These are phyloP conservation scores for Saturnia pavonia DNA, from an alignment of 2,888 invertebrate species.

Conservation along the genomic window DNA sequence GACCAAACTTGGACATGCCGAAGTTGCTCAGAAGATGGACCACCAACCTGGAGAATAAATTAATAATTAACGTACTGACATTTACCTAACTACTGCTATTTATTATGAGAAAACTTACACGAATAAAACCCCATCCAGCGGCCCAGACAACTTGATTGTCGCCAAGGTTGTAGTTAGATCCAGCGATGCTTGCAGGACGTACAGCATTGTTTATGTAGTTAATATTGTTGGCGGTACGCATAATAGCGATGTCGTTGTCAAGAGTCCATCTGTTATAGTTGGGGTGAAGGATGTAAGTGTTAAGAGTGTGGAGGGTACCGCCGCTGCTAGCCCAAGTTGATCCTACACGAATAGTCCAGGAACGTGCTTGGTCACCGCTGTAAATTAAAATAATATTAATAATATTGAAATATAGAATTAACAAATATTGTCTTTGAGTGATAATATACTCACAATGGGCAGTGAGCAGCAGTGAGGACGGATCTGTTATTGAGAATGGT, in stretches of 20 bases:
- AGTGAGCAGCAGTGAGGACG: conserved; percentile 51
- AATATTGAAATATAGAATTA: not conserved
- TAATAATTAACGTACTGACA: not conserved
- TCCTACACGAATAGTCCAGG: conserved; percentile 52
- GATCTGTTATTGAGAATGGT: conserved; percentile 44
- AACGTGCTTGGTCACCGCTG: conserved; percentile 37
- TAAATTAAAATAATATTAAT: conserved; percentile 23
- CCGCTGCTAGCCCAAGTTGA: conserved; percentile 53
- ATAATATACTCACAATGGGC: conserved; percentile 38
- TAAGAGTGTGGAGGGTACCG: conserved; percentile 37
- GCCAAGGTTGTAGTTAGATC: conserved; percentile 42
- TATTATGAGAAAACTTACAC: conserved; percentile 38
- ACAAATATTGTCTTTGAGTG: not conserved
- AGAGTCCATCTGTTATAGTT: conserved; percentile 42
- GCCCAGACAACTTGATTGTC: conserved; percentile 52
- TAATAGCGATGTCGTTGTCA: conserved; percentile 54
- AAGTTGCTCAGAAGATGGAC: conserved; percentile 38
- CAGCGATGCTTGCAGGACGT: conserved; percentile 42
- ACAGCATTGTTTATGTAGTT: conserved; percentile 30
- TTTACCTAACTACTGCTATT: not conserved
- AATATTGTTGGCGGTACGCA: conserved; percentile 41
- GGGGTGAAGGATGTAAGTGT: conserved; percentile 44
- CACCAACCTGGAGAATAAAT: conserved; percentile 27
- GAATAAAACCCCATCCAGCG: conserved; percentile 63
- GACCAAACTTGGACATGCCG: conserved; percentile 47